phyloP scores from a whole-genome alignment of 2,888 invertebrate genomes.

The Aspidiotus rigidus region DNA sequence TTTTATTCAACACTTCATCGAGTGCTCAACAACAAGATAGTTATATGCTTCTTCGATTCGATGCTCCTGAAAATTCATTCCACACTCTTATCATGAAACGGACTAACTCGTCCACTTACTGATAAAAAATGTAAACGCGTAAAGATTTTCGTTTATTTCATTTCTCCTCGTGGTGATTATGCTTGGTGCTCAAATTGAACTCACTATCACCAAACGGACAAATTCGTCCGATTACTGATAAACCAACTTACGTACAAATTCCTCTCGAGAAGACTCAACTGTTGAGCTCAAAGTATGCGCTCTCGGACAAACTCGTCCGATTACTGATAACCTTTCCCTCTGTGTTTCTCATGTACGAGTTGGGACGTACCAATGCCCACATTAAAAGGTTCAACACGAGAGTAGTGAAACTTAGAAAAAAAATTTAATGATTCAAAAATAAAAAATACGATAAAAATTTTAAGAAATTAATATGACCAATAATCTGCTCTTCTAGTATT shows the following conservation, averaged over 20 bases:
- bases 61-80: conserved; percentile 3
- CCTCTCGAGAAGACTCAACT: background rate
- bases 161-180: background rate
- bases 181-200: background rate
- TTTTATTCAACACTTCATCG: background rate
- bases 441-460: no score
- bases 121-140: conserved; percentile 3
- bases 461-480: conserved; percentile 1
- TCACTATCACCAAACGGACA: background rate
- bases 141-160: conserved; percentile 1
- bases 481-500: conserved; percentile 1
- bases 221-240: conserved; percentile 1
- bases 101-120: conserved; percentile 4
- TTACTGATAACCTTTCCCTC: conserved; percentile 1
- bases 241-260: background rate
- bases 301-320: background rate
- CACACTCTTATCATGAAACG: background rate
- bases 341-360: no score
- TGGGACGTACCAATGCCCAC: background rate
- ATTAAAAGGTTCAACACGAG: background rate
- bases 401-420: no score
- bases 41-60: background rate
- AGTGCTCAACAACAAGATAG: conserved; percentile 4
- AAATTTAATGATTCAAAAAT: background rate
- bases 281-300: background rate